Percentiles rank a stretch among this genome's conserved stretches.
Conservation (phyloP, 2,888 invertebrate genomes). For the Lasioglossum morio region DNA sequence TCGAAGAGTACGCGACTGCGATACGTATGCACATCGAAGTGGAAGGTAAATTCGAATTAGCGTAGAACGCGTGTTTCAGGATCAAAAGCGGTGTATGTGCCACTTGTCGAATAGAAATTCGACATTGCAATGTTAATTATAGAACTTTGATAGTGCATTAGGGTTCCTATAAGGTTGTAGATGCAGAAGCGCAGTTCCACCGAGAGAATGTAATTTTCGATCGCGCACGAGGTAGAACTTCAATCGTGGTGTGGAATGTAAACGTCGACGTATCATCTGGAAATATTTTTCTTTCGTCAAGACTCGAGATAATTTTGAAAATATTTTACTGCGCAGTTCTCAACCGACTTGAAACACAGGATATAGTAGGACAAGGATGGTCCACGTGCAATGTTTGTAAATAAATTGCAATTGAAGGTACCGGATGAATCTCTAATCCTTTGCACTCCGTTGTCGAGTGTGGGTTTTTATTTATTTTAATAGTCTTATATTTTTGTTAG, state of each 20-base stretch:
- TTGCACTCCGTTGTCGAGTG: too few species aligned
- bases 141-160: conserved; percentile 20
- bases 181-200: not conserved
- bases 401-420: too few species aligned
- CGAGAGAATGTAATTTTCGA: conserved; percentile 10
- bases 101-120: not conserved
- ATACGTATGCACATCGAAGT: not conserved
- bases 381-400: too few species aligned
- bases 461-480: too few species aligned
- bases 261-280: not conserved
- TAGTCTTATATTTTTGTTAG: too few species aligned
- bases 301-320: too few species aligned
- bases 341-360: not conserved
- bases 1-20: not conserved
- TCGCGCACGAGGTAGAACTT: not conserved
- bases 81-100: not conserved
- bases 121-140: conserved; percentile 15
- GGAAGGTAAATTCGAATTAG: conserved; percentile 16
- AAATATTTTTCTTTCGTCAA: not conserved
- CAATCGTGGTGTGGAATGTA: not conserved
- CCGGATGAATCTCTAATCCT: too few species aligned
- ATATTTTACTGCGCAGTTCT: not conserved
- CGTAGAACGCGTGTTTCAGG: not conserved
- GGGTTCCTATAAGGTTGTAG: conserved; percentile 4
- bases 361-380: too few species aligned